These are phyloP conservation scores for Cairina moschata DNA, from an alignment of 2,113 vertebrate species.

Conservation along the genomic window DNA sequence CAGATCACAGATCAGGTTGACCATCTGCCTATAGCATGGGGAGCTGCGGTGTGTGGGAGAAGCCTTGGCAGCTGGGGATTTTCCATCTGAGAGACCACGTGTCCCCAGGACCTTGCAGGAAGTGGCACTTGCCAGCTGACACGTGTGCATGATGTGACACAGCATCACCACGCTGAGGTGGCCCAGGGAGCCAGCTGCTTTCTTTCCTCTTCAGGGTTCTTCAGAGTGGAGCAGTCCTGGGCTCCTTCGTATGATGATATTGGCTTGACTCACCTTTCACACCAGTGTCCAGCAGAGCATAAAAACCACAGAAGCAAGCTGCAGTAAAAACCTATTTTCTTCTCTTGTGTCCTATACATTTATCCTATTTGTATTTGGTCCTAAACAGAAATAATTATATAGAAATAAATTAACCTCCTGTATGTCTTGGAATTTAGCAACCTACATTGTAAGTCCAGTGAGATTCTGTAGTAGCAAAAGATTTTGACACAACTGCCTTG, in stretches of 20 bases:
- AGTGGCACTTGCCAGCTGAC: not conserved
- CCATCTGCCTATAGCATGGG: not conserved
- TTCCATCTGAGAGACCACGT: not conserved
- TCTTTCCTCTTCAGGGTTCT: not conserved
- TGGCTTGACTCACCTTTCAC: not conserved
- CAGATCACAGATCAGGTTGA: not conserved
- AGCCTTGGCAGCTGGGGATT: not conserved
- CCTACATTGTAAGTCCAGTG: not conserved
- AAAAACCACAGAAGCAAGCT: not conserved
- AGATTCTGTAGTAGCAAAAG: not conserved
- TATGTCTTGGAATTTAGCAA: not conserved
- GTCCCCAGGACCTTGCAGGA: not conserved
- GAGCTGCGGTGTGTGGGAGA: not conserved
- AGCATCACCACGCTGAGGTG: not conserved
- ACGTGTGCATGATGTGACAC: not conserved
- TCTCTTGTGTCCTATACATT: not conserved
- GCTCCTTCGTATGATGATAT: not conserved
- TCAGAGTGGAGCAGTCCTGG: too few relatives aligned
- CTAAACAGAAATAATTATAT: not conserved
- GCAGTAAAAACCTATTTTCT: not conserved
- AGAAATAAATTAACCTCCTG: not conserved
- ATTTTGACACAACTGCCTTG: not conserved
- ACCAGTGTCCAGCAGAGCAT: not conserved
- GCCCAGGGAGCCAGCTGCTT: not conserved
- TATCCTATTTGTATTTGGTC: not conserved